Base-by-base conservation (phyloP, 92 coral and sea anemone species). In the Epizoanthus rinbou region DNA sequence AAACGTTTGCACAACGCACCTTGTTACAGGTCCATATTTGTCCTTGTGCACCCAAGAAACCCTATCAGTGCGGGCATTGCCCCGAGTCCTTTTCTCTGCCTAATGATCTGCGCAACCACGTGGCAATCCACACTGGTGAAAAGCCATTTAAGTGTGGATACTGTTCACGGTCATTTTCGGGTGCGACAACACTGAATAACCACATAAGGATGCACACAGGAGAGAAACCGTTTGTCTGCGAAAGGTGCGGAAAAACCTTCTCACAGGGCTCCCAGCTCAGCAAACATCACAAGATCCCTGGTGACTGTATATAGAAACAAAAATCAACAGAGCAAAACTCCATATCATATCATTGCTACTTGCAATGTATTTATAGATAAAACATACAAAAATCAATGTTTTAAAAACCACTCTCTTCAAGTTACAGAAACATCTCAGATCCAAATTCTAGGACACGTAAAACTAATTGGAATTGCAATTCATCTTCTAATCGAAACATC, bases 131-230 rank as follows among this genome's bases (percentile, higher is more conserved):
- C 82, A 94, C 86, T 19, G 92, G 94, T 41, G 97, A 95, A 76
- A 91, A 94, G 80, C 97, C 98, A 43, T 95, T 95, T 66, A 95
- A 95, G 81, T 95, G 98, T 84, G 98, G 98, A 10, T 95, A 88
- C 79, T 95, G 98, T 74, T 91, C 95, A 80, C 90, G 98, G 57
- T 74, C 94, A 57, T 95, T 95, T 85, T 90, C 95, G 14, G 98
- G 98, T 19, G 92, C 98, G 59, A 95, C 97, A 56, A 95, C 98
- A 37, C 83, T 95, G 67, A 93, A 95, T 85, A 95, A 95, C 85
- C 98, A 95, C 67, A 91, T 95, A 78, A 87, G 98, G 66, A 95
- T 96, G 50, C 98, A 95, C 64, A 95, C 98, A 6, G 98, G 98
- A 0, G 97, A 95, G 74, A 95, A 94, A 56, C 98, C 98, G 31